phyloP scores from a whole-genome alignment of 2,113 vertebrate genomes.

The Macquaria ambigua region DNA sequence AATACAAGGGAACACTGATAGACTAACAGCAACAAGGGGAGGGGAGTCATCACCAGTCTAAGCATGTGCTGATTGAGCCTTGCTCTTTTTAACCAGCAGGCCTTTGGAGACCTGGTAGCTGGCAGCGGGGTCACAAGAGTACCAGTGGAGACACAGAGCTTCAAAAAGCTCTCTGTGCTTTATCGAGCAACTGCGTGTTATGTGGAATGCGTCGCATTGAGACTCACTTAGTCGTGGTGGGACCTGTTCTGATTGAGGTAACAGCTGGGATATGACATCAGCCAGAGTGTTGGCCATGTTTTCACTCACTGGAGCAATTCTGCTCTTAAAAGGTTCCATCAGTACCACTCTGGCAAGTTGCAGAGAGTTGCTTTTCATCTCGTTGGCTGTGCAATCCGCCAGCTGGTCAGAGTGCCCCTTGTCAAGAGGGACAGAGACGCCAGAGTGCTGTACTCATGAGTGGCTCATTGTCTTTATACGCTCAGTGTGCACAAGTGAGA shows the following conservation, averaged over 20 bases:
- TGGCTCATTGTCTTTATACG: constrained; percentile 65
- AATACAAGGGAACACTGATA: constrained; percentile 82
- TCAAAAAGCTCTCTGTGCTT: constrained; percentile 71
- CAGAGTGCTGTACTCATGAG: constrained; percentile 63
- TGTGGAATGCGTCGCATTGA: constrained; percentile 69
- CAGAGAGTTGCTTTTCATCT: constrained; percentile 83
- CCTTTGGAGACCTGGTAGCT: constrained; percentile 71
- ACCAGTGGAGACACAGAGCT: constrained; percentile 59
- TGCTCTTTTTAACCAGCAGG: constrained; percentile 74
- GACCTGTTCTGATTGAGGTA: constrained; percentile 80
- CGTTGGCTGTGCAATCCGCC: constrained; percentile 78
- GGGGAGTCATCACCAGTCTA: constrained; percentile 78
- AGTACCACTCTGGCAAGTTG: constrained; percentile 80
- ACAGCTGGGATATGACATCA: constrained; percentile 87
- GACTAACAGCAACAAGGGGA: constrained; percentile 82
- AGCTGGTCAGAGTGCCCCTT: constrained; percentile 76
- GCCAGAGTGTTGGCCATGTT: constrained; percentile 82
- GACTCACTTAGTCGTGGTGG: constrained; percentile 75
- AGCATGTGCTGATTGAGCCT: constrained; percentile 84
- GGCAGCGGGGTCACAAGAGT: constrained; percentile 72
- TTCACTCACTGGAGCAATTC: constrained; percentile 83
- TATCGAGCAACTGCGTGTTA: constrained; percentile 73
- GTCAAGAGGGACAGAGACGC: constrained; percentile 60
- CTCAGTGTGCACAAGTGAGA: constrained; percentile 37
- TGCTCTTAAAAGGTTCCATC: constrained; percentile 86